A percentile compares a stretch with the other conserved stretches of the same genome.
These are phyloP conservation scores for Misgurnus mizolepis DNA, from an alignment of 2,113 vertebrate genomes.

Conservation along the genomic window DNA sequence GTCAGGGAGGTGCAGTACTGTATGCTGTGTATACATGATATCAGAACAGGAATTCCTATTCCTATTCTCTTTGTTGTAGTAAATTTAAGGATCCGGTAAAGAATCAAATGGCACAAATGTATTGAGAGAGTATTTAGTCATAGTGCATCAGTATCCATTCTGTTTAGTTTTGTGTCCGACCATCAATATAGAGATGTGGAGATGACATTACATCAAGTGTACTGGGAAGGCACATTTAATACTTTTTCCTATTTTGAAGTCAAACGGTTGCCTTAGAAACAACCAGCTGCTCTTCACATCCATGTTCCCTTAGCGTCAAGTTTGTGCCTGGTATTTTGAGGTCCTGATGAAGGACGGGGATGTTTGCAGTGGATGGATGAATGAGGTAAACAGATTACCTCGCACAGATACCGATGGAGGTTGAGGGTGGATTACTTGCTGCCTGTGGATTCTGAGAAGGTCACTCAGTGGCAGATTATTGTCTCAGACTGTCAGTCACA, in stretches of 20 bases:
- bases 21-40: background rate
- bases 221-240: background rate
- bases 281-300: background rate
- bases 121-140: background rate
- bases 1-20: background rate
- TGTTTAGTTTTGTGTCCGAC: too few relatives aligned
- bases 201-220: background rate
- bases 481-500: background rate
- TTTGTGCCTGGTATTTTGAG: background rate
- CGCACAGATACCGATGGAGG: slow-evolving; percentile 57
- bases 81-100: slow-evolving; percentile 30
- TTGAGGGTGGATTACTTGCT: slow-evolving; percentile 2
- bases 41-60: slow-evolving; percentile 15
- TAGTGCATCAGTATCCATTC: background rate
- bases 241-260: background rate
- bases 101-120: slow-evolving; percentile 41
- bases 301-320: background rate
- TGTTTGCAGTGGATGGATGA: slow-evolving; percentile 6
- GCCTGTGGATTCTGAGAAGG: slow-evolving; percentile 22
- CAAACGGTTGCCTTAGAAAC: slow-evolving; percentile 9
- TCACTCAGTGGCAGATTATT: slow-evolving; percentile 25
- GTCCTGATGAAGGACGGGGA: background rate
- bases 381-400: slow-evolving; percentile 62
- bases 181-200: background rate
- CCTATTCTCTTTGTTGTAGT: slow-evolving; percentile 7